A percentile compares a stretch with the other conserved stretches of the same genome.
Conservation (phyloP, 2,888 invertebrate genomes). For the Agrochola circellaris region DNA sequence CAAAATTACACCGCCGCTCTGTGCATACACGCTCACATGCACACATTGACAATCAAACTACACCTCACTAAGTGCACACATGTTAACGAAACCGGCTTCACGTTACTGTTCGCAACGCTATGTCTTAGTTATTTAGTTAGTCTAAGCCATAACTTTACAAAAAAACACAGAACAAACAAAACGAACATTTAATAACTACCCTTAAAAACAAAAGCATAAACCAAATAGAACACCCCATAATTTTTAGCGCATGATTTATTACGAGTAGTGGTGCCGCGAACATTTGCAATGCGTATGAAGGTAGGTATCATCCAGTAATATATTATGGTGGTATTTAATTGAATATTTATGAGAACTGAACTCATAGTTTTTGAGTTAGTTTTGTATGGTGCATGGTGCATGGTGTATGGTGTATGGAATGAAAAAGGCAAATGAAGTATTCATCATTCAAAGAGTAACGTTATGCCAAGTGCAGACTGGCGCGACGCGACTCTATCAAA, state of each 20-base stretch:
- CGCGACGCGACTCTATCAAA: too few relatives aligned
- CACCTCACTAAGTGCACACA: too few relatives aligned
- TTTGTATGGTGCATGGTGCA: constrained; percentile 12
- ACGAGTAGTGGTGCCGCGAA: constrained; percentile 34
- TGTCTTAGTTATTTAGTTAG: too few relatives aligned
- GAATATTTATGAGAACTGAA: constrained; percentile 73
- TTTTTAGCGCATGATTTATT: constrained; percentile 59
- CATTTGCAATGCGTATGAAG: constrained; percentile 63
- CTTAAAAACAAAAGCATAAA: constrained; percentile 59
- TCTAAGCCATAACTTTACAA: not conserved
- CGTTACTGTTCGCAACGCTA: too few relatives aligned
- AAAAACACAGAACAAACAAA: constrained; percentile 24
- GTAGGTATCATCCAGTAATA: constrained; percentile 58
- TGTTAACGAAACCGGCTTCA: too few relatives aligned
- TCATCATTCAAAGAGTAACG: not conserved
- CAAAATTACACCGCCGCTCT: too few relatives aligned
- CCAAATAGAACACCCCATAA: constrained; percentile 47
- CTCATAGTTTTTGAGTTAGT: constrained; percentile 49
- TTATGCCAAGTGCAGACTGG: too few relatives aligned
- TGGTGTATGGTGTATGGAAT: constrained; percentile 7
- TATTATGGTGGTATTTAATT: constrained; percentile 67
- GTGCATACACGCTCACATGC: too few relatives aligned
- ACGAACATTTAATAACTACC: constrained; percentile 59
- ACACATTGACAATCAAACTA: too few relatives aligned
- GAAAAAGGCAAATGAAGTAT: not conserved